Base-by-base conservation (phyloP, 2,888 invertebrate species). In the Alentia gelatinosa region DNA sequence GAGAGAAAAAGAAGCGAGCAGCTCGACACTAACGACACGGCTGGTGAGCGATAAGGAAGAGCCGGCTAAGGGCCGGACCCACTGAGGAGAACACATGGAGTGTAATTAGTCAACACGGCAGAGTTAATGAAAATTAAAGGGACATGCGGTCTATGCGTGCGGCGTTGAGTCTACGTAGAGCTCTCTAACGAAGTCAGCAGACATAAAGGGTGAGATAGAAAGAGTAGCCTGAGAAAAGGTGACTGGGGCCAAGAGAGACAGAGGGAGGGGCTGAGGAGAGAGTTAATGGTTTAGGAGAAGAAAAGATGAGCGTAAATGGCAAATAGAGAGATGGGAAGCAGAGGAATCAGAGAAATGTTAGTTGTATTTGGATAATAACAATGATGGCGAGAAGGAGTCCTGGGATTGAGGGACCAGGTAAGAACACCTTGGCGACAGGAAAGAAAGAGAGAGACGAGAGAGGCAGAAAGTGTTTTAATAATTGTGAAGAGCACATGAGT, bases 121-220 rank as follows among this genome's bases (percentile, higher is more conserved):
- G 37, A 1, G 79, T 15, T 79, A 79, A 79, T 79, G 79, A 79
- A 79, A 79, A 79, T 39, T 7, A 79, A 79, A 39, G 79, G 39
- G 79, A 0, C 79, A 37, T 39, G 35, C 23, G 15, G 37, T 39
- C 37, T 79, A 19, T 4, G 39, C 39, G 39, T 68, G 1, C 12
- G 26, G 26, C n/a, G n/a, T n/a, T n/a, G n/a, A n/a, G n/a, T n/a
- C n/a, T n/a, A n/a, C n/a, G n/a, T n/a, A n/a, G n/a, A n/a, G n/a
- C n/a, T n/a, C n/a, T n/a, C n/a, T n/a, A n/a, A n/a, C n/a, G n/a
- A n/a, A n/a, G n/a, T n/a, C n/a, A n/a, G 47, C 9, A 19, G 47
- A 47, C 9, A 19, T 12, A 47, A 19, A 19, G 47, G 30, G 74
- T 9, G 74, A 74, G 74, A 74, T 9, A 74, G 74, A n/a, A n/a